Conservation (phyloP, 2,113 vertebrate genomes). For the Chaetura pelagica region DNA sequence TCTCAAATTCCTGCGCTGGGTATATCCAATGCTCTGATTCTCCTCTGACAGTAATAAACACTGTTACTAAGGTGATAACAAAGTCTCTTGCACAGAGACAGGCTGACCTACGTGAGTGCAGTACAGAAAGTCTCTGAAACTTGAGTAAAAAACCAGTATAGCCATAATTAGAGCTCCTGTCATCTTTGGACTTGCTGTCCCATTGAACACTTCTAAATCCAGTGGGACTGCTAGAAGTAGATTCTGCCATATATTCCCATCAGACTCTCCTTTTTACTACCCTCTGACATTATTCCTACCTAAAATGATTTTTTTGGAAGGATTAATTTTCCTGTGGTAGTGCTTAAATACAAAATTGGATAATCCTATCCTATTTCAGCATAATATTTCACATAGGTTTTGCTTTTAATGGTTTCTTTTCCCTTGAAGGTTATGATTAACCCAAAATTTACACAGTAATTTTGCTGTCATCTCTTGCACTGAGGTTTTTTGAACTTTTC, state of each 20-base stretch:
- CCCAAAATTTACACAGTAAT: neutral
- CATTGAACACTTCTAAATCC: neutral
- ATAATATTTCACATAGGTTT: neutral
- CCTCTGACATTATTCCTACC: neutral
- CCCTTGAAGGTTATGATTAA: neutral
- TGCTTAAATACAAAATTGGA: slow-evolving; percentile 1
- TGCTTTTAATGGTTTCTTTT: neutral
- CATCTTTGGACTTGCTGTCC: neutral
- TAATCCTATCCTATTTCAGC: neutral
- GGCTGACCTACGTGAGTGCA: neutral
- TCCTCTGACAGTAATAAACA: neutral
- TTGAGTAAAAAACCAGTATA: neutral
- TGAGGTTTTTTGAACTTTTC: neutral
- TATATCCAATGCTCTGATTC: neutral
- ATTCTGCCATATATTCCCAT: neutral
- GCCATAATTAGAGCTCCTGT: neutral
- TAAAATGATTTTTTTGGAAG: neutral
- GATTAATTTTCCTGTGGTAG: neutral
- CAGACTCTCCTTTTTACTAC: neutral
- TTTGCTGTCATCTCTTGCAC: neutral
- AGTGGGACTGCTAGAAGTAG: neutral
- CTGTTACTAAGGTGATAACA: neutral
- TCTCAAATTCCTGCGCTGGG: neutral
- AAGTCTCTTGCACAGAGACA: neutral
- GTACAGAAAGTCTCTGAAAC: neutral